These are phyloP conservation scores for Heliconius ethilla DNA, from an alignment of 2,888 invertebrate species.

Conservation along the genomic window DNA sequence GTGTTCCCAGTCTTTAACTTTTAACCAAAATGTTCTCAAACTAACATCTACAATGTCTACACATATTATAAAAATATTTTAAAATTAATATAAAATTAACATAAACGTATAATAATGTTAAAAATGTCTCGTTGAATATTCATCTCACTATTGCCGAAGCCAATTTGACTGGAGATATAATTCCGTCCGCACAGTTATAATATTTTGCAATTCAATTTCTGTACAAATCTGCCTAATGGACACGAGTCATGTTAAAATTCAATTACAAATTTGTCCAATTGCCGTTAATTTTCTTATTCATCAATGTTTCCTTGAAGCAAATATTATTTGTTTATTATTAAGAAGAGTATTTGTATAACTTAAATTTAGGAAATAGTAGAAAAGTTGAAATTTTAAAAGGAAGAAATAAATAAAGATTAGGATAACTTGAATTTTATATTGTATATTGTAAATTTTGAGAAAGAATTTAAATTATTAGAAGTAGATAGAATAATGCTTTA, in stretches of 20 bases:
- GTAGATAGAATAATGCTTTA: background rate
- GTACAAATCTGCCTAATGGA: slow-evolving; percentile 34
- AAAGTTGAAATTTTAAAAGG: background rate
- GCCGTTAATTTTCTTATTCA: slow-evolving; percentile 27
- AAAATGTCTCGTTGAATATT: slow-evolving; percentile 21
- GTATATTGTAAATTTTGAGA: no score
- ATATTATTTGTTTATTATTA: no score
- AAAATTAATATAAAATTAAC: background rate
- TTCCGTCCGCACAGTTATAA: slow-evolving; percentile 25
- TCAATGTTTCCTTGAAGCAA: background rate
- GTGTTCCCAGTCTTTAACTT: background rate
- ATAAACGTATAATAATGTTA: background rate
- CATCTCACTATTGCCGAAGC: no score
- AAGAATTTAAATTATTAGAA: no score
- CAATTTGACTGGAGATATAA: no score
- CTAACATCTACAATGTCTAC: background rate
- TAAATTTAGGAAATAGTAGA: background rate
- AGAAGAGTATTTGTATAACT: background rate
- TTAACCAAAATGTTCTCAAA: background rate
- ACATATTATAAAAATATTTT: background rate
- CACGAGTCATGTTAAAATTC: slow-evolving; percentile 34
- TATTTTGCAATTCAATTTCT: slow-evolving; percentile 38
- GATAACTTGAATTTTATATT: background rate
- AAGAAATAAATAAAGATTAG: background rate
- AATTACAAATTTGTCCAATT: slow-evolving; percentile 34